phyloP scores from a whole-genome alignment of 2,888 invertebrate species.

The Pogonocherus hispidulus region DNA sequence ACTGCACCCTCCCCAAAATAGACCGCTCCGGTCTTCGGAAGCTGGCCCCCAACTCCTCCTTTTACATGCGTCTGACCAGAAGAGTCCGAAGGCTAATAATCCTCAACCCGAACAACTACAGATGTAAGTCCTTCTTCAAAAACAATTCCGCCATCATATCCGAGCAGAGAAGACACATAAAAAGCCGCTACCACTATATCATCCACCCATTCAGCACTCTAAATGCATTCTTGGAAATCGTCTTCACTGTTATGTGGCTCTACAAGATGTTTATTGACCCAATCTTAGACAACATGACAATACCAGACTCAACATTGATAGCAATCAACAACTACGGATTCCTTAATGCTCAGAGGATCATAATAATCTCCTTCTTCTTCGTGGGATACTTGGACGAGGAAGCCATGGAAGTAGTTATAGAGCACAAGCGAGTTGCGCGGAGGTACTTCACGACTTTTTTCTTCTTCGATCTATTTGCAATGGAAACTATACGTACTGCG shows the following conservation, averaged over 20 bases:
- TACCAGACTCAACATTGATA: not conserved
- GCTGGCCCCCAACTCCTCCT: too few species aligned
- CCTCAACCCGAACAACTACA: constrained; percentile 19
- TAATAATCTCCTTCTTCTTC: constrained; percentile 40
- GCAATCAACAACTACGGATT: not conserved
- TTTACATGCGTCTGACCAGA: too few species aligned
- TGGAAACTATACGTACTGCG: not conserved
- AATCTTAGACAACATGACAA: not conserved
- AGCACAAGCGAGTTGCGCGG: constrained; percentile 34
- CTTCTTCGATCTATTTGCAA: constrained; percentile 36
- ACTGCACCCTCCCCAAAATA: too few species aligned
- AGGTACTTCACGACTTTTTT: constrained; percentile 49
- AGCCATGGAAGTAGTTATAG: constrained; percentile 45
- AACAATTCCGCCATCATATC: constrained; percentile 19
- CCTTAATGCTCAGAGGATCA: not conserved
- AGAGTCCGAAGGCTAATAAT: constrained; percentile 1
- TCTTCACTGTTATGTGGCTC: constrained; percentile 4
- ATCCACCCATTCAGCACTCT: constrained; percentile 45
- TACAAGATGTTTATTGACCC: not conserved
- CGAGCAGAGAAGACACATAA: constrained; percentile 31
- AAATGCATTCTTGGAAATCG: constrained; percentile 6
- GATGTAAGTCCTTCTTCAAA: constrained; percentile 27
- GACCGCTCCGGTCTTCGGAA: too few species aligned
- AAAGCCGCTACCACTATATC: constrained; percentile 23
- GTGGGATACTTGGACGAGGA: constrained; percentile 41